Evolutionary conservation across 1,140 invertebrate species (phyloP), one percentile per base, ranked within the genome.

Genomic region (Diplogasteroides magnus): DNA sequence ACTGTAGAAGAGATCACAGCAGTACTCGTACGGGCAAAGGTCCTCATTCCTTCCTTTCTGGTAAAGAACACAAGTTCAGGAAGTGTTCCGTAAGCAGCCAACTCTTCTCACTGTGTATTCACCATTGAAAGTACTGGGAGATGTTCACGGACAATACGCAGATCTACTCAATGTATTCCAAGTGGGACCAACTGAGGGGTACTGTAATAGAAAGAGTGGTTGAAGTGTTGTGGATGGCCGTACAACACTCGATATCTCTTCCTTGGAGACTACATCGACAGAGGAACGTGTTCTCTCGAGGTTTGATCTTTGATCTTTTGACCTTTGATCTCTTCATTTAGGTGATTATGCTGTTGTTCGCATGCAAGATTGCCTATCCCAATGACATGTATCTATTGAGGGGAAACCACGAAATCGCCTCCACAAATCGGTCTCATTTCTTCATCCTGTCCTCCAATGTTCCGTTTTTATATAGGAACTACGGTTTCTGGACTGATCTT

Each of bases 241-340:
- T 95, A 95, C 23, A 94, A 98, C 85, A 93, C 93, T 56, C 98
- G 98, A 86, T 98, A 98, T 86, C 87, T 98, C 73, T 98, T 98
- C 85, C 87, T 98, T 89, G 85, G 94, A 29, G 91, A 92, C 84
- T 92, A 92, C 83, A 91, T 92, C 14, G 91, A 92, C 84, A 87
- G 91, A 82, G 91, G 91, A 72, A 92, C 92, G 82, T 90, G 92
- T 75, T 87, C 86, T 23, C 74, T 87, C 28, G 87, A 87, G 87
- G 31, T n/a, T n/a, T 60, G 48, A 31, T 75, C 67, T 15, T 71
- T 55, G 37, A 71, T 60, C 32, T 75, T n/a, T 26, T 59, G 19
- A 31, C n/a, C n/a, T n/a, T n/a, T n/a, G n/a, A n/a, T n/a, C n/a
- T n/a, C n/a, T n/a, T n/a, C n/a, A n/a, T n/a, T n/a, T n/a, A n/a